Conservation (phyloP, 2,888 invertebrate species). For the Brenthis daphne region DNA sequence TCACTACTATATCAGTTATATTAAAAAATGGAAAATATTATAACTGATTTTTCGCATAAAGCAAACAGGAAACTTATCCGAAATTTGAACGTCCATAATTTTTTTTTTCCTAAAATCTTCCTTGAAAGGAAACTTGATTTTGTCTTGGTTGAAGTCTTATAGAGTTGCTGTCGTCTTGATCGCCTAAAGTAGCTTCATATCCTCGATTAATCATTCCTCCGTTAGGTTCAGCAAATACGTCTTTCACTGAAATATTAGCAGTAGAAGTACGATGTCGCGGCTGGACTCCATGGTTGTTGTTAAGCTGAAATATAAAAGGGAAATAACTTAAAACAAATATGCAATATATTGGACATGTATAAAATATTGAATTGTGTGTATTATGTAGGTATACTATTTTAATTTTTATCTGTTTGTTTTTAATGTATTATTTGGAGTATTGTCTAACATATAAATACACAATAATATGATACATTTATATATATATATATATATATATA, state of each 20-base stretch:
- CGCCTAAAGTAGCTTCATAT: slow-evolving; percentile 85
- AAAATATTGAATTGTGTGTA: too few relatives aligned
- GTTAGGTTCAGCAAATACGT: slow-evolving; percentile 88
- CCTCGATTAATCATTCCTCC: slow-evolving; percentile 88
- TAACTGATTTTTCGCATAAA: not conserved
- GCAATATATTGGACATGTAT: too few relatives aligned
- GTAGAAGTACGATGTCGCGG: slow-evolving; percentile 89
- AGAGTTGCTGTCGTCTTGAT: slow-evolving; percentile 87
- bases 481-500: too few relatives aligned
- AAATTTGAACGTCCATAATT: slow-evolving; percentile 2
- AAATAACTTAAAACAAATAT: too few relatives aligned
- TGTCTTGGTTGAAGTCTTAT: slow-evolving; percentile 87
- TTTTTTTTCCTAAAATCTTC: slow-evolving; percentile 60
- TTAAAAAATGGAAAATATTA: not conserved
- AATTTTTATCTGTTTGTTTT: too few relatives aligned
- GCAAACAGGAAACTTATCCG: not conserved
- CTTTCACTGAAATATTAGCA: slow-evolving; percentile 90
- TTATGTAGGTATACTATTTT: too few relatives aligned
- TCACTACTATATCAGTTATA: too few relatives aligned
- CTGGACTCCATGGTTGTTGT: slow-evolving; percentile 82
- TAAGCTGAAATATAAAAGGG: slow-evolving; percentile 67
- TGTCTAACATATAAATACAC: too few relatives aligned
- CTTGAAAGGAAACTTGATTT: slow-evolving; percentile 84
- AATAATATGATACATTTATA: too few relatives aligned
- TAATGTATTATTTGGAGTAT: too few relatives aligned